Base-by-base conservation (phyloP, 2,113 vertebrate species). In the Butorides virescens region DNA sequence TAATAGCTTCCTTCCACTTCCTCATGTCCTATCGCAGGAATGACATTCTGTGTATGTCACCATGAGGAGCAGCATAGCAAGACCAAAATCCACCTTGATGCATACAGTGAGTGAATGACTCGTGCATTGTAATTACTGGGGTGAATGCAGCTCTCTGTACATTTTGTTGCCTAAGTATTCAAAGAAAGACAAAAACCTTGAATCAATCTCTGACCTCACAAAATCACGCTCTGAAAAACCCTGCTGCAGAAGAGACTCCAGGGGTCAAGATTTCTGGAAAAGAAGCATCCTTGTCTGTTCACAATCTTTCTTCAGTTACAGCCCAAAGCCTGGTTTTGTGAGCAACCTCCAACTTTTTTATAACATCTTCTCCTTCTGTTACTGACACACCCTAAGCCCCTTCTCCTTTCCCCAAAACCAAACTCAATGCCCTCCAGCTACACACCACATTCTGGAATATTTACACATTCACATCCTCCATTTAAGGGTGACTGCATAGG, bases 61-160 rank as follows among this genome's bases (percentile, higher is more conserved):
- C 3, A 0, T 2, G 16, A 89, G 68, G 39, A 53, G 53, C 32
- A 61, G 49, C 11, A 93, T 53, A 85, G 29, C 32, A 63, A 63
- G 55, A n/a, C 27, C 77, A 58, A 78, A 85, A 11, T 44, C 49
- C 53, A 72, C 13, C 44, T 25, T 59, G 56, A 34, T 34, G 12
- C 49, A 65, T 3, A 30, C 9, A 36, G 36, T 10, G 25, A 77
- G 47, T 10, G 65, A 65, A 59, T 5, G 10, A 59, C 47, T 11
- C 1, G 0, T 21, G 27, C 23, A 26, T 8, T 82, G 55, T 13
- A 22, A 46, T 26, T 10, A 18, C 0, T 1, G n/a, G 34, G 30
- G 4, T 11, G 13, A 61, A 47, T 11, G 50, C 13, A 91, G 65
- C 27, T 37, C 23, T 46, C n/a, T 23, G 39, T 34, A 39, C 21